Evolutionary conservation across 92 coral and sea anemone genomes (phyloP), one percentile per base, ranked within the genome.

Genomic region (Galaxea fascicularis): DNA sequence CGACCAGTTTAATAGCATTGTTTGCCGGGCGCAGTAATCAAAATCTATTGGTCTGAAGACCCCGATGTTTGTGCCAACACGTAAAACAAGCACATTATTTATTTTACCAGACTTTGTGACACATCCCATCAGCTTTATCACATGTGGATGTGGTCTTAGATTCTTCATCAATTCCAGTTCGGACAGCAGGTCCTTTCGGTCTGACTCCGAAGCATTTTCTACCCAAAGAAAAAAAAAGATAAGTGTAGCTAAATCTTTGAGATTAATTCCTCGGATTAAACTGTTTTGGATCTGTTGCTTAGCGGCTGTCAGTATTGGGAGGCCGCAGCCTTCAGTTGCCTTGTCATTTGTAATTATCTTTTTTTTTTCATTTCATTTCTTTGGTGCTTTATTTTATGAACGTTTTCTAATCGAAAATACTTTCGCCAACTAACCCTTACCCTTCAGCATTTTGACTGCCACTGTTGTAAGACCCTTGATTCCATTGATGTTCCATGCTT

Each of bases 381-480:
- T n/a, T n/a, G n/a, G n/a, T n/a, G n/a, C n/a, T n/a, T n/a, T n/a
- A n/a, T n/a, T n/a, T n/a, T n/a, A n/a, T n/a, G n/a, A 14, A 45
- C 1, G 24, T 45, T 16, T 15, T 35, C 18, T 68, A 16, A 69
- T 16, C 4, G 15, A 10, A 15, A 27, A 29, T 10, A 26, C 44
- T 10, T 29, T 12, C 17, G 11, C 4, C 0, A 10, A 66, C 10
- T 4, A 3, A 17, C 5, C 52, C 31, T 59, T 10, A 35, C 98
- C 95, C 74, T 90, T 94, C 1, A 95, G 84, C 83, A 90, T 94
- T 71, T 95, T 95, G 10, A 94, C 98, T 10, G 98, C 98, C 14
- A 95, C 98, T 18, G 85, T 77, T 20, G 92, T 83, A 60, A 60
- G 57, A 46, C 89, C 98, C 22, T 90, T 79, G 26, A 80, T 88